phyloP scores from a whole-genome alignment of 2,888 invertebrate species.

The Adineta ricciae region DNA sequence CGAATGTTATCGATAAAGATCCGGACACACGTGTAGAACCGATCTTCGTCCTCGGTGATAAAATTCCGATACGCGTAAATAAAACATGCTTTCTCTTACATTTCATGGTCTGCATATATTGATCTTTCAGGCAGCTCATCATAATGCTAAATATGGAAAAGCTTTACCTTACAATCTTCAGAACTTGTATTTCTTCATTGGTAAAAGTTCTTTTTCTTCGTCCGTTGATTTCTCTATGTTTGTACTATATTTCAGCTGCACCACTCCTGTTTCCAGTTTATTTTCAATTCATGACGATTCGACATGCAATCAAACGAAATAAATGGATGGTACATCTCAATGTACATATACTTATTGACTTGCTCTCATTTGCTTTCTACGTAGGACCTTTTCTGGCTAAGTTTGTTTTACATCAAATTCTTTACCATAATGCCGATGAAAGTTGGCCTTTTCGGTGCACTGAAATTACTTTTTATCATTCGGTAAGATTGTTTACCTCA shows the following conservation, averaged over 20 bases:
- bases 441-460: background rate
- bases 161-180: slow-evolving; percentile 24
- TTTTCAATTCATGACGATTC: slow-evolving; percentile 45
- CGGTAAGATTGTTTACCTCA: background rate
- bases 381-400: background rate
- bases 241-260: background rate
- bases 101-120: background rate
- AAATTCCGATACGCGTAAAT: slow-evolving; percentile 42
- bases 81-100: background rate
- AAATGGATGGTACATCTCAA: slow-evolving; percentile 38
- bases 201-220: background rate
- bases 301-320: slow-evolving; percentile 40
- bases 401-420: background rate
- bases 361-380: background rate
- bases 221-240: background rate
- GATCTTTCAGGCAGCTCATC: slow-evolving; percentile 11
- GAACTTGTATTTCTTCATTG: slow-evolving; percentile 26
- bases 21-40: slow-evolving; percentile 47
- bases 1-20: slow-evolving; percentile 49
- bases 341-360: background rate
- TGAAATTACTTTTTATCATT: background rate
- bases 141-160: slow-evolving; percentile 24
- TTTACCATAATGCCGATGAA: background rate
- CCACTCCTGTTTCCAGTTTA: slow-evolving; percentile 38
- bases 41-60: slow-evolving; percentile 46